Percentiles rank a stretch among this genome's conserved stretches.
Conservation (phyloP, 2,888 invertebrate genomes). For the Ochropacha duplaris region DNA sequence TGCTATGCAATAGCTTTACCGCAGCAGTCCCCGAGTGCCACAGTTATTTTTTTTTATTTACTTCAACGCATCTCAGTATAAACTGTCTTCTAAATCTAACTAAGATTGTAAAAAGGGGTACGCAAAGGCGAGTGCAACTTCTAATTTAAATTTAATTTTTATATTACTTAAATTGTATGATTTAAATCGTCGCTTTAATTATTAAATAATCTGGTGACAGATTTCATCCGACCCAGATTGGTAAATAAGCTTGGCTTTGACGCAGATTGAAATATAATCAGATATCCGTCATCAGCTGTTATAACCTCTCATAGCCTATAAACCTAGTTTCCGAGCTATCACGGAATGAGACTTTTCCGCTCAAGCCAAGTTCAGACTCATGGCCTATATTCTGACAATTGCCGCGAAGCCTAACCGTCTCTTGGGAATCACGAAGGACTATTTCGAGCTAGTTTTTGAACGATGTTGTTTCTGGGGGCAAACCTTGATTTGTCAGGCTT, state of each 20-base stretch:
- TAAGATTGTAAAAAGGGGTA: no score
- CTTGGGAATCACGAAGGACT: constrained; percentile 6
- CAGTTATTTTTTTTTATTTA: no score
- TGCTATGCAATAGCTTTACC: no score
- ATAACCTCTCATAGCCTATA: background rate
- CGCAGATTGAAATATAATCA: constrained; percentile 9
- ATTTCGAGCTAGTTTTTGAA: constrained; percentile 11
- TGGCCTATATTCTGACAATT: constrained; percentile 1
- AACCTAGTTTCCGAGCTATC: background rate
- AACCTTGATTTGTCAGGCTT: constrained; percentile 5
- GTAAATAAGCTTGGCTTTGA: constrained; percentile 1
- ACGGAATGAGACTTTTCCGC: background rate
- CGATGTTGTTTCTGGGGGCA: constrained; percentile 9
- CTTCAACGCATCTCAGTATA: no score
- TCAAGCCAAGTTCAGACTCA: constrained; percentile 4
- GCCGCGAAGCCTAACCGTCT: constrained; percentile 4
- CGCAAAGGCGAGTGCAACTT: no score
- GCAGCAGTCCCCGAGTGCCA: no score
- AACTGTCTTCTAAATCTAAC: no score
- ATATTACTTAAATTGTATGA: no score
- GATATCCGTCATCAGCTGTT: constrained; percentile 3
- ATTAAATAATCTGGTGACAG: background rate
- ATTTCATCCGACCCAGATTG: background rate
- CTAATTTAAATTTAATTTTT: no score
- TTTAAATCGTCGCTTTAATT: background rate